Conservation (phyloP, 2,888 invertebrate genomes). For the Dryocosmus kuriphilus region DNA sequence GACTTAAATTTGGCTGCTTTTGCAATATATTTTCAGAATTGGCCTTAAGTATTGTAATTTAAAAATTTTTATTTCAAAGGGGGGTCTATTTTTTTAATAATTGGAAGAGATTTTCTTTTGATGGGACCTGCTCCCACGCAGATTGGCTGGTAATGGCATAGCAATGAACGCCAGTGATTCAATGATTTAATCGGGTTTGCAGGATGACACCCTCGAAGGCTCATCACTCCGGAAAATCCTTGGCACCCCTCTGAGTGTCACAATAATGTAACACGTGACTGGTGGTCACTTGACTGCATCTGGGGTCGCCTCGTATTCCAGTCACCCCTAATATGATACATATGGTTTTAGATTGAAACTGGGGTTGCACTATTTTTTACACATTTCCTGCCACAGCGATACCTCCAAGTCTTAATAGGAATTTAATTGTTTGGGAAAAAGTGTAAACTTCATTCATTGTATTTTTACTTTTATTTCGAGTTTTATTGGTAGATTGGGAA, state of each 20-base stretch:
- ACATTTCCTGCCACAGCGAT: conserved; percentile 38
- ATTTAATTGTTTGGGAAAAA: conserved; percentile 65
- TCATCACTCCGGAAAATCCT: conserved; percentile 53
- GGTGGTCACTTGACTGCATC: conserved; percentile 72
- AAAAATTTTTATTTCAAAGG: no score
- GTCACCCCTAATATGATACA: conserved; percentile 64
- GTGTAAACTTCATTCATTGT: neutral
- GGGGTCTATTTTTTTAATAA: neutral
- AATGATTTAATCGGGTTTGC: conserved; percentile 61
- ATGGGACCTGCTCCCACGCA: conserved; percentile 68
- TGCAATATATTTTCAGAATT: no score
- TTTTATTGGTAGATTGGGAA: neutral
- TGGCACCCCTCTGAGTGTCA: conserved; percentile 67
- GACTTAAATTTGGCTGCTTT: no score
- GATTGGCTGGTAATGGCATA: conserved; percentile 71
- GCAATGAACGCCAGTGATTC: conserved; percentile 62
- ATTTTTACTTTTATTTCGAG: neutral
- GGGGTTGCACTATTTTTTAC: conserved; percentile 52
- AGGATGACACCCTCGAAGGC: conserved; percentile 64
- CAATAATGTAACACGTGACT: conserved; percentile 70
- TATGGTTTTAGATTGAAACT: conserved; percentile 56
- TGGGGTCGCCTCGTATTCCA: conserved; percentile 48
- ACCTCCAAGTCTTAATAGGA: conserved; percentile 59
- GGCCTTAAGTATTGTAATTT: no score
- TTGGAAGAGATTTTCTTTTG: neutral